Conservation (phyloP, 2,888 invertebrate genomes). For the Philhelius pedissequus region DNA sequence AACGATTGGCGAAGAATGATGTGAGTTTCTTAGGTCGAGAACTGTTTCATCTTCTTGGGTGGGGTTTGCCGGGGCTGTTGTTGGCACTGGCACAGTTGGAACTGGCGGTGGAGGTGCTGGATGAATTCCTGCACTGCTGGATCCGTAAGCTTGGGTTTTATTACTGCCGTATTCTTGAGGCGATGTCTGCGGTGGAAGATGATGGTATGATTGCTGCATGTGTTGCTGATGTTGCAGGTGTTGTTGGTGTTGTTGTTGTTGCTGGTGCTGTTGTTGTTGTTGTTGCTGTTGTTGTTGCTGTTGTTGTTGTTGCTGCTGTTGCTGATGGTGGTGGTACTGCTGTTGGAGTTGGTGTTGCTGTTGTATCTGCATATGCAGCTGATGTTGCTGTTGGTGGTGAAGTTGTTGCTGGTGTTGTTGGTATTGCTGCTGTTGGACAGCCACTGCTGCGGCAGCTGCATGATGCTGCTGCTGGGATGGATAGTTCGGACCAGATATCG, state of each 20-base stretch:
- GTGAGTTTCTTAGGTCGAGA: slow-evolving; percentile 78
- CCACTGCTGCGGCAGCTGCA: slow-evolving; percentile 22
- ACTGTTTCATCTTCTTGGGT: slow-evolving; percentile 71
- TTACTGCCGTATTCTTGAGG: slow-evolving; percentile 74
- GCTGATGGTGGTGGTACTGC: slow-evolving; percentile 59
- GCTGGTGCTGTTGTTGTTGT: slow-evolving; percentile 70
- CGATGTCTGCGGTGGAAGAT: slow-evolving; percentile 56
- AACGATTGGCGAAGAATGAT: slow-evolving; percentile 72
- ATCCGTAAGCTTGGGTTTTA: slow-evolving; percentile 68
- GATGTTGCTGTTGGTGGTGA: slow-evolving; percentile 62
- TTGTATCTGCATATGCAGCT: slow-evolving; percentile 50
- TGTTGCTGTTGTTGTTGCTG: slow-evolving; percentile 47
- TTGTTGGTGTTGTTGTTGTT: slow-evolving; percentile 68
- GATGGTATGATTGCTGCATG: slow-evolving; percentile 64
- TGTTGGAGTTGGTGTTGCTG: slow-evolving; percentile 56
- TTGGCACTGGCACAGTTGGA: slow-evolving; percentile 67
- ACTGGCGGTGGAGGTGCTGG: slow-evolving; percentile 70
- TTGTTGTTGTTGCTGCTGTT: slow-evolving; percentile 54
- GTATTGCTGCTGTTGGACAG: slow-evolving; percentile 32
- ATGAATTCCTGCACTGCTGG: slow-evolving; percentile 72
- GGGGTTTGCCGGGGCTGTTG: slow-evolving; percentile 47
- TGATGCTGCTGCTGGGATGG: slow-evolving; percentile 49
- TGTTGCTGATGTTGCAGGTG: slow-evolving; percentile 70
- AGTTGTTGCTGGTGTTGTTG: slow-evolving; percentile 41
- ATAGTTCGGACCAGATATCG: slow-evolving; percentile 67